A percentile compares a stretch with the other conserved stretches of the same genome.
Conservation (phyloP, 1,140 invertebrate species). For the Leptinotarsa defecta region DNA sequence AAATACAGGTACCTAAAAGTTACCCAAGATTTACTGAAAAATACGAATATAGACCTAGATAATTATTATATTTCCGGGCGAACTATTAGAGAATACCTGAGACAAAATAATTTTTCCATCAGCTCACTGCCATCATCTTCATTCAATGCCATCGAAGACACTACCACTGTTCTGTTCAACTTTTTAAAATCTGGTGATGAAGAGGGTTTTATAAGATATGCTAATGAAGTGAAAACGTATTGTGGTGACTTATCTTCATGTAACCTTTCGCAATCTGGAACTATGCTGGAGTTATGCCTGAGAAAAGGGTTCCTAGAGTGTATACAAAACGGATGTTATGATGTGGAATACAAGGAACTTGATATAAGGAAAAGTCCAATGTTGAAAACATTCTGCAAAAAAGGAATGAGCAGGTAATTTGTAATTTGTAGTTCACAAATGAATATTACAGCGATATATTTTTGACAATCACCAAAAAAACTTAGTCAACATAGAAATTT, state of each 20-base stretch:
- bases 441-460: too few relatives aligned
- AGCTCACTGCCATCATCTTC: too few relatives aligned
- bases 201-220: constrained; percentile 35
- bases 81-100: constrained; percentile 35
- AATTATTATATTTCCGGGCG: constrained; percentile 28
- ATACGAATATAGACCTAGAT: constrained; percentile 34
- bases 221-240: constrained; percentile 9
- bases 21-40: constrained; percentile 26
- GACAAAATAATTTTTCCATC: constrained; percentile 28
- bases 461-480: too few relatives aligned
- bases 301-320: constrained; percentile 38
- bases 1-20: constrained; percentile 31
- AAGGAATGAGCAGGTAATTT: background rate
- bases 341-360: background rate
- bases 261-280: constrained; percentile 31
- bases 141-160: background rate
- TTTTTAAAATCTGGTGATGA: constrained; percentile 36
- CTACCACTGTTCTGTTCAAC: constrained; percentile 30
- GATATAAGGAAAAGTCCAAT: constrained; percentile 33
- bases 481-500: too few relatives aligned
- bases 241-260: constrained; percentile 34
- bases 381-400: constrained; percentile 33
- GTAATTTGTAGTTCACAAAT: background rate
- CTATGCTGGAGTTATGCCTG: constrained; percentile 38
- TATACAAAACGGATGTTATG: constrained; percentile 19